Base-by-base conservation (phyloP, 92 coral and sea anemone species). In the Phenganax subtilis region DNA sequence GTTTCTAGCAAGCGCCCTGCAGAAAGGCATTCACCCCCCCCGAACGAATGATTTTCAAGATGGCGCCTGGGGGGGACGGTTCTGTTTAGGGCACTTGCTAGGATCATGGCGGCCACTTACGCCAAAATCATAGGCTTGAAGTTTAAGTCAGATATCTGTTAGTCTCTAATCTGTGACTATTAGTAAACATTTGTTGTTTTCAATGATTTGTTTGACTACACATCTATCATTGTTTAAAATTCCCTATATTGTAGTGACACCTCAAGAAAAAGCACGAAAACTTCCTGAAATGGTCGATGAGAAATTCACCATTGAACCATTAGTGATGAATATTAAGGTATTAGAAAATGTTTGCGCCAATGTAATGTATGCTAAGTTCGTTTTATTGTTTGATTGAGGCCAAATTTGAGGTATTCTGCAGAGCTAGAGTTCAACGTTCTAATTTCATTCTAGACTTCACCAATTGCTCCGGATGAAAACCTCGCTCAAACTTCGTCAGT, bases 271-370 rank as follows among this genome's bases (percentile, higher is more conserved):
- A 64, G 58, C 16, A 12, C 59, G 83, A 6, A 79, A 64, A 20
- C 47, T 79, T 14, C 83, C 83, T 12, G 72, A 63, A 15, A 79
- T 59, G 29, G 15, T 52, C 30, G 83, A 79, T 52, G 83, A 79
- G 61, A 79, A 65, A 10, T 79, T 79, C 12, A 54, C 72, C 6
- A 44, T 79, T 47, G 83, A 79, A 29, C 83, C 83, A 12, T 31
- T 79, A 3, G 55, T 30, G 12, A 29, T 63, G 17, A 79, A 75
- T 52, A 3, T 65, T 0, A 56, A 56, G 80, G 80, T 73, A 73
- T 6, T 72, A 9, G 20, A 1, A 54, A 70, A 70, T 20, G 12
- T 31, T 29, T n/a, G 44, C 51, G 5, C 20, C 27, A 15, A 11
- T 6, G 17, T 51, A 9, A 12, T 73, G 8, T 12, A 73, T 29